phyloP scores from a whole-genome alignment of 2,888 invertebrate genomes.

The Diploptera punctata region DNA sequence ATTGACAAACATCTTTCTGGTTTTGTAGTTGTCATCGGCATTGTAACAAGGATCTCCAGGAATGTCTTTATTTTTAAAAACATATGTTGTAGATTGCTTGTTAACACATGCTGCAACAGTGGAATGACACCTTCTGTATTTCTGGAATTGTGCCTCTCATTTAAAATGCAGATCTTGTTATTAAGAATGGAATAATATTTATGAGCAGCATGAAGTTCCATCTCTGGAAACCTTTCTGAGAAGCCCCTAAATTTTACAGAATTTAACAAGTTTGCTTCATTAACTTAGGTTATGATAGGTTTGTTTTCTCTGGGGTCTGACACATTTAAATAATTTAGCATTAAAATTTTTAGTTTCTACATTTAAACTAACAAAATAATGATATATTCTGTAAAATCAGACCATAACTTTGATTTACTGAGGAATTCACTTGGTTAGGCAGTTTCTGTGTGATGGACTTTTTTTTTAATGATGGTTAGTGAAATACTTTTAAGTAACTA shows the following conservation, averaged over 20 bases:
- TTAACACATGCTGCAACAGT: constrained; percentile 1
- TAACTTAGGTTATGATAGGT: not conserved
- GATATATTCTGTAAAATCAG: too few relatives aligned
- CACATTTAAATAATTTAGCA: too few relatives aligned
- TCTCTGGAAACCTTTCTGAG: not conserved
- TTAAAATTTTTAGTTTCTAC: too few relatives aligned
- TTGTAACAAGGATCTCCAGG: constrained; percentile 5
- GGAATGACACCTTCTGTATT: not conserved
- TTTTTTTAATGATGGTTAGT: too few relatives aligned
- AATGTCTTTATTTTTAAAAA: not conserved
- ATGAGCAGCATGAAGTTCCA: not conserved
- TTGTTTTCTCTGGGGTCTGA: too few relatives aligned
- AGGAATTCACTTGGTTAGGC: too few relatives aligned
- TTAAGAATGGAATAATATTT: not conserved
- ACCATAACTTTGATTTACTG: too few relatives aligned
- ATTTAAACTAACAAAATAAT: too few relatives aligned
- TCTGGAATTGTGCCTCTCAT: not conserved
- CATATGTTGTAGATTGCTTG: not conserved
- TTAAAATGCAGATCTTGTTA: not conserved
- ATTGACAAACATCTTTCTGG: not conserved
- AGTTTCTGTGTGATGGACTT: too few relatives aligned
- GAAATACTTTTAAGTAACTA: too few relatives aligned
- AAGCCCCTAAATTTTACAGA: too few relatives aligned
- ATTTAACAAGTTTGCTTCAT: constrained; percentile 8
- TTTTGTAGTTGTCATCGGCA: not conserved